Percentiles rank a stretch among this genome's conserved stretches.
These are phyloP conservation scores for Mnemiopsis leidyi DNA, from an alignment of 37 sponge, comb jelly and placozoan genomes.

Conservation along the genomic window DNA sequence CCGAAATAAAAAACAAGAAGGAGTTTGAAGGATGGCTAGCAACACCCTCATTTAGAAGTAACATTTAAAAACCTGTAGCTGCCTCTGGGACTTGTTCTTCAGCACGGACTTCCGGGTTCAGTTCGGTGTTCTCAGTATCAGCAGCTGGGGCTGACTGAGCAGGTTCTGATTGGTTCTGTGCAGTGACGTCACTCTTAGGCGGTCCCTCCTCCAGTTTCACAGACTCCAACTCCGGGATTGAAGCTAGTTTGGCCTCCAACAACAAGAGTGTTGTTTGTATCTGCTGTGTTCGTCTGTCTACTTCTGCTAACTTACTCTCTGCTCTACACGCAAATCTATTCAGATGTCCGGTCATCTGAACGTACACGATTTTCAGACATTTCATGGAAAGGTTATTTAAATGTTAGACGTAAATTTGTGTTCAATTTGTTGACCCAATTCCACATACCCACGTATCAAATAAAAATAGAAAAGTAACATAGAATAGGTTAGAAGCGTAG, in stretches of 20 bases:
- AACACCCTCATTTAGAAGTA: too few species aligned
- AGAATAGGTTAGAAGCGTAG: too few species aligned
- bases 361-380: too few species aligned
- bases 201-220: neutral
- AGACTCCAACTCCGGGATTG: slow-evolving; percentile 22
- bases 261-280: slow-evolving; percentile 43
- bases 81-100: neutral
- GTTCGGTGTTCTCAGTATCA: neutral
- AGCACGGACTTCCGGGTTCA: neutral
- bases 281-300: slow-evolving; percentile 44
- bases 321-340: slow-evolving; percentile 31
- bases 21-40: too few species aligned
- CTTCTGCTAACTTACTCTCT: slow-evolving; percentile 19
- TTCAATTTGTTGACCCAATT: too few species aligned
- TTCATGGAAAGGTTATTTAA: too few species aligned
- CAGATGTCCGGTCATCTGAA: slow-evolving; percentile 39
- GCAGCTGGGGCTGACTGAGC: neutral
- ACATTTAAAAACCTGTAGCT: too few species aligned
- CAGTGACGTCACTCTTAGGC: neutral
- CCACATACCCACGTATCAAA: too few species aligned
- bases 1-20: too few species aligned
- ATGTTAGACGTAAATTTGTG: too few species aligned
- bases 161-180: neutral
- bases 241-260: slow-evolving; percentile 58
- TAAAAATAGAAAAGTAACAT: too few species aligned